Evolutionary conservation across 2,888 invertebrate genomes (phyloP).

Genomic region (Tenodera sinensis): DNA sequence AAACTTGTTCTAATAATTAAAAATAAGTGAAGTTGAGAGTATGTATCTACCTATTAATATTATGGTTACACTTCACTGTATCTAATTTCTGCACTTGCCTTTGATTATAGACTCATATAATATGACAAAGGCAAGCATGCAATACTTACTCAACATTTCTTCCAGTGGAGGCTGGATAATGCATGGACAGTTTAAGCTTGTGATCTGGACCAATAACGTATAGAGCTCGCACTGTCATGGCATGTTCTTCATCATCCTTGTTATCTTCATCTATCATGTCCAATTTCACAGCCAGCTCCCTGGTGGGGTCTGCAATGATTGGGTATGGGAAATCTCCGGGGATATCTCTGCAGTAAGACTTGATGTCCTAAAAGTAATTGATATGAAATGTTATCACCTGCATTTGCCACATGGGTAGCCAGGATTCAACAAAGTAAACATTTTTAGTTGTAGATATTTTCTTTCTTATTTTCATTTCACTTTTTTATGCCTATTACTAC

Average conservation of each 20-base stretch:
- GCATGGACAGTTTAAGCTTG: conserved; percentile 72
- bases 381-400: too few species aligned
- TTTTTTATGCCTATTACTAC: too few species aligned
- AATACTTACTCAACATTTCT: conserved; percentile 75
- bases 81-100: background rate
- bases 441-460: too few species aligned
- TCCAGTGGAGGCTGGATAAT: conserved; percentile 82
- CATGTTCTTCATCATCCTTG: conserved; percentile 60
- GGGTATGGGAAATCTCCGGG: conserved; percentile 74
- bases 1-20: too few species aligned
- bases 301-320: conserved; percentile 72
- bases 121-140: background rate
- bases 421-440: too few species aligned
- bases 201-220: conserved; percentile 80
- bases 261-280: conserved; percentile 78
- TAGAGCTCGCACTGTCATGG: conserved; percentile 69
- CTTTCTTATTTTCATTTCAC: too few species aligned
- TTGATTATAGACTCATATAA: background rate
- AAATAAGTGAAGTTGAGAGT: too few species aligned
- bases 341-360: conserved; percentile 65
- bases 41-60: too few species aligned
- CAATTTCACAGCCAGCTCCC: conserved; percentile 66
- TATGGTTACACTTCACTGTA: too few species aligned
- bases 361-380: conserved; percentile 53
- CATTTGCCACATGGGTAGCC: too few species aligned